Conservation (phyloP, 1,140 invertebrate species). For the Bombus impatiens region DNA sequence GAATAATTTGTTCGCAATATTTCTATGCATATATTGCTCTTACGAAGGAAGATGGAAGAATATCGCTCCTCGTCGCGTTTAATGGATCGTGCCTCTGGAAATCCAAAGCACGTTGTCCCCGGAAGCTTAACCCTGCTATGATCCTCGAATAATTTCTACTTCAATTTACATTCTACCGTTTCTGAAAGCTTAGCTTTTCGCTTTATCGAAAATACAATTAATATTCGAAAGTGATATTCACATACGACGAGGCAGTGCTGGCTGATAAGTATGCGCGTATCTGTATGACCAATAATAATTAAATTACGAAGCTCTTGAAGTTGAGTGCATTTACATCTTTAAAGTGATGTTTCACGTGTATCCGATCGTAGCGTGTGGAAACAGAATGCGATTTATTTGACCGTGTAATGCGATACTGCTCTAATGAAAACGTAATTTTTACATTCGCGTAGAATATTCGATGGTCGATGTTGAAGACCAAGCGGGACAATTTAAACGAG, state of each 20-base stretch:
- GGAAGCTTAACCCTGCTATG: too few relatives aligned
- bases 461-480: neutral
- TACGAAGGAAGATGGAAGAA: too few relatives aligned
- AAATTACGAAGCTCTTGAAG: neutral
- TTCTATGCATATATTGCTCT: too few relatives aligned
- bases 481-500: neutral
- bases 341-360: neutral
- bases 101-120: too few relatives aligned
- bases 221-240: neutral
- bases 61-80: too few relatives aligned
- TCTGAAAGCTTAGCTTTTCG: neutral
- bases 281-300: neutral
- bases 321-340: slow-evolving; percentile 5
- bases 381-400: neutral
- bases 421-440: neutral
- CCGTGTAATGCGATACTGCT: neutral
- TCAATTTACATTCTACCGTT: neutral
- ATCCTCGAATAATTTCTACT: too few relatives aligned
- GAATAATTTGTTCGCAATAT: neutral
- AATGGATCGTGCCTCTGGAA: too few relatives aligned
- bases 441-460: neutral
- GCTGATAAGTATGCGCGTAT: neutral
- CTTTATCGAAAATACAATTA: neutral
- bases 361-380: neutral
- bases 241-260: neutral